Evolutionary conservation across 2,888 invertebrate species (phyloP).

Genomic region (Dromius quadrimaculatus): DNA sequence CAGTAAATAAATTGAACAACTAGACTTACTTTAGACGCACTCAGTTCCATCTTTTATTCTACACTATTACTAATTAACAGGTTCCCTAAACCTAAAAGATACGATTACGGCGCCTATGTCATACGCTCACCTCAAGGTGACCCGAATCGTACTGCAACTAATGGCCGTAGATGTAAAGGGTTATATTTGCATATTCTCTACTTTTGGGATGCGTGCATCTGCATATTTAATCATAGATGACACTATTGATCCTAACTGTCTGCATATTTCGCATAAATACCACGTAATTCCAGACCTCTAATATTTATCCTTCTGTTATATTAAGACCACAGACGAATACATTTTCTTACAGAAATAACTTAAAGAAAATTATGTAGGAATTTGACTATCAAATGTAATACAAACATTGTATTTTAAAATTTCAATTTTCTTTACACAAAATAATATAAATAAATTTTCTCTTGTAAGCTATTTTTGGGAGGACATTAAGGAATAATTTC

Average conservation of each 20-base stretch:
- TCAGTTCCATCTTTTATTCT: too few relatives aligned
- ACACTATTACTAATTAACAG: too few relatives aligned
- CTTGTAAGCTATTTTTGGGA: too few relatives aligned
- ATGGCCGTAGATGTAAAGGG: constrained; percentile 34
- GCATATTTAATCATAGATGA: constrained; percentile 45
- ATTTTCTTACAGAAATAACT: constrained; percentile 9
- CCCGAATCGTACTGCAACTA: constrained; percentile 40
- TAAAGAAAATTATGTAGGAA: not conserved
- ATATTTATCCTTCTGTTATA: constrained; percentile 14
- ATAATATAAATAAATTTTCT: too few relatives aligned
- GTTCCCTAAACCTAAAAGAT: not conserved
- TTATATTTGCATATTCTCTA: constrained; percentile 40
- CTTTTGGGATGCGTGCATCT: constrained; percentile 44
- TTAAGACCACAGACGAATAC: constrained; percentile 7
- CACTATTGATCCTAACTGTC: constrained; percentile 31
- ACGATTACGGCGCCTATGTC: not conserved
- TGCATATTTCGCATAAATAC: constrained; percentile 29
- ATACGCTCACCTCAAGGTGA: not conserved
- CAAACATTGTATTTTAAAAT: not conserved
- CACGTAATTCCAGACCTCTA: constrained; percentile 26
- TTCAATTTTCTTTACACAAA: not conserved
- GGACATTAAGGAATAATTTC: too few relatives aligned
- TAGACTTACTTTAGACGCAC: too few relatives aligned
- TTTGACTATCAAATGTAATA: not conserved
- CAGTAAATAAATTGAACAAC: too few relatives aligned